Evolutionary conservation across 1,140 invertebrate genomes (phyloP), one percentile per base, ranked within the genome.

Genomic region (Conus betulinus): DNA sequence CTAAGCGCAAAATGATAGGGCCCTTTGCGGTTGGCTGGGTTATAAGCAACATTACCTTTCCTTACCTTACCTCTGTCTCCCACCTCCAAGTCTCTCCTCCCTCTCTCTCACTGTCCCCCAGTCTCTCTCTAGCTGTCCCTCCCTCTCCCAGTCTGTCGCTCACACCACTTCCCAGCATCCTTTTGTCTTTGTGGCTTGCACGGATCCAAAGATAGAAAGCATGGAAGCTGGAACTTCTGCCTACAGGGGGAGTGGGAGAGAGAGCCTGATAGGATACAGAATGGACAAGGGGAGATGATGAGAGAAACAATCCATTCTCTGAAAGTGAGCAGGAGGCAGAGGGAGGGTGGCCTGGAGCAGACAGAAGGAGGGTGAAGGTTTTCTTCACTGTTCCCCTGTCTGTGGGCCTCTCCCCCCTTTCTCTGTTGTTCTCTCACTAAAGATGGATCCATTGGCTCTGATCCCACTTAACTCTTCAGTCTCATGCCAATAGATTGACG

Each of bases 361-460:
- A 39, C 25, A 13, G n/a, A 11, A 51, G 76, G 76, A 23, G 8
- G 17, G 76, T 78, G 76, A 17, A 51, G 76, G 76, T 78, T 27
- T 78, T 78, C 76, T 78, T 51, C 39, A 51, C 76, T 78, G 76
- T 78, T 11, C 39, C 10, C 57, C 27, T 27, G 76, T 78, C 76
- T 78, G 76, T 11, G 76, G 25, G 27, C 76, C 17, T 10, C 39
- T 78, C 7, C 25, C 17, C 11, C 39, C 76, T 17, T 27, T 51
- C 71, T 78, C 76, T 78, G 76, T 78, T 11, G 6, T 17, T 15
- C 25, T 78, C 25, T 78, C 11, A 78, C 76, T 39, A 8, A 78
- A 78, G 76, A 78, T 78, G 76, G 25, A 78, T 78, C 25, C 7
- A 11, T 51, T 78, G 76, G 76, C 76, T 78, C 76, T 78, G 76